Evolutionary conservation across 2,888 invertebrate species (phyloP).

Genomic region (Yponomeuta malinellus): DNA sequence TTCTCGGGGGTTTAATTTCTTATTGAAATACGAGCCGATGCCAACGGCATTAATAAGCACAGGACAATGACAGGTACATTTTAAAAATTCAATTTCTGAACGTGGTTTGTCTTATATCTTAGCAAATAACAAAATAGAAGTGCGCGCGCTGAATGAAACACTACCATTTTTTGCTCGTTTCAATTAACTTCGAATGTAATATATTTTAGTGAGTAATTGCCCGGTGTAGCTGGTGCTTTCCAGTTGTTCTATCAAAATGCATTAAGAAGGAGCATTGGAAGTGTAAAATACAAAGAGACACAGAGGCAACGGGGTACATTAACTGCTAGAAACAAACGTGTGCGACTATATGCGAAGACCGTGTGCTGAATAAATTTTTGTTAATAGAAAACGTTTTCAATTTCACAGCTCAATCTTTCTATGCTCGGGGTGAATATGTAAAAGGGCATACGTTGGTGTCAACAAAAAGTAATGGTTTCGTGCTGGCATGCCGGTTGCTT

Average conservation of each 20-base stretch:
- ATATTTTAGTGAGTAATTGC: slow-evolving; percentile 27
- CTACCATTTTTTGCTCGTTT: slow-evolving; percentile 27
- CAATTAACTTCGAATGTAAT: slow-evolving; percentile 19
- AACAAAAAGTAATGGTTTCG: slow-evolving; percentile 73
- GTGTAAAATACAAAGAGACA: neutral
- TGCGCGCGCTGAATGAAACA: neutral
- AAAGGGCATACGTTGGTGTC: slow-evolving; percentile 71
- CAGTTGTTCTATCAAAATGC: slow-evolving; percentile 24
- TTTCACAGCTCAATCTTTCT: slow-evolving; percentile 74
- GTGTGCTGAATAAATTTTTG: slow-evolving; percentile 69
- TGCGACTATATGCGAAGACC: slow-evolving; percentile 52
- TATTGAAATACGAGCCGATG: neutral
- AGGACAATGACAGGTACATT: slow-evolving; percentile 4
- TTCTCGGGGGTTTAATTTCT: neutral
- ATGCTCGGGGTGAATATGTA: slow-evolving; percentile 72
- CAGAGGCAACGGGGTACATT: neutral
- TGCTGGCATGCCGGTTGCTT: slow-evolving; percentile 51
- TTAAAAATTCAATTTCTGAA: slow-evolving; percentile 13
- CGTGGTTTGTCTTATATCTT: slow-evolving; percentile 19
- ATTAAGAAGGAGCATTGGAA: slow-evolving; percentile 1
- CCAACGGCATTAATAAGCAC: neutral
- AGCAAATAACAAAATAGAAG: neutral
- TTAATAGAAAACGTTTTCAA: slow-evolving; percentile 72
- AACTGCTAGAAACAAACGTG: neutral
- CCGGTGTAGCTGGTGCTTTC: slow-evolving; percentile 20